Evolutionary conservation across 2,888 invertebrate species (phyloP).

Genomic region (Unio pictorum): DNA sequence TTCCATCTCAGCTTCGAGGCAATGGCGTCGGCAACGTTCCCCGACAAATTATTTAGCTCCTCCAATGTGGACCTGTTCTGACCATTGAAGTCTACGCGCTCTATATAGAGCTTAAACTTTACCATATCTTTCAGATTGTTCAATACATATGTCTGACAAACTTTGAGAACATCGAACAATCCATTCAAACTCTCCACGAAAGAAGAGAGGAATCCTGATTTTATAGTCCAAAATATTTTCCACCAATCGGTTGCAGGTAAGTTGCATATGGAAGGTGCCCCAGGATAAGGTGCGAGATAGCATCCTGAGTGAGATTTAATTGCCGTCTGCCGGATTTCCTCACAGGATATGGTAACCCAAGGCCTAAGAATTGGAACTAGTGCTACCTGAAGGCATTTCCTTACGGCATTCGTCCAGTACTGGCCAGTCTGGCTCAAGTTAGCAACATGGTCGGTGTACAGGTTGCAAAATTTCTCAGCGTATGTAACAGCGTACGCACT

Average conservation of each 20-base stretch:
- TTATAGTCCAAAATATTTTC: constrained; percentile 17
- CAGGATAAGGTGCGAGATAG: constrained; percentile 13
- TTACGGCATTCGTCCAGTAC: constrained; percentile 14
- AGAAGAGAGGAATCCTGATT: not conserved
- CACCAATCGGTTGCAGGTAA: constrained; percentile 15
- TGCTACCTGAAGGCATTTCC: constrained; percentile 19
- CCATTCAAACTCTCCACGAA: too few species aligned
- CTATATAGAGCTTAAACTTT: too few species aligned
- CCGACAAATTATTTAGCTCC: too few species aligned
- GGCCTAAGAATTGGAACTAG: constrained; percentile 8
- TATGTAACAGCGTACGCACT: constrained; percentile 18
- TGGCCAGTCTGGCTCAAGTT: constrained; percentile 14
- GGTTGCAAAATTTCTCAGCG: constrained; percentile 16
- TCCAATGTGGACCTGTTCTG: too few species aligned
- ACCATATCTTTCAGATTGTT: too few species aligned
- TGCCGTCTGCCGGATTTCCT: constrained; percentile 14
- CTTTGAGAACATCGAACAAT: too few species aligned
- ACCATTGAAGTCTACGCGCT: too few species aligned
- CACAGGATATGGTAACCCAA: constrained; percentile 3
- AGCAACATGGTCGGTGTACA: constrained; percentile 4
- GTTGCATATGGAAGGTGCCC: constrained; percentile 18
- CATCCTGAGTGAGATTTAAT: constrained; percentile 18
- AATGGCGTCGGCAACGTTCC: too few species aligned
- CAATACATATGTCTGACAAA: too few species aligned
- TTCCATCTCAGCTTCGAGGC: too few species aligned